Evolutionary conservation across 2,797 vertebrate species (phyloP), one percentile per base, ranked within the genome.

Genomic region (Pangasius mekongensis): DNA sequence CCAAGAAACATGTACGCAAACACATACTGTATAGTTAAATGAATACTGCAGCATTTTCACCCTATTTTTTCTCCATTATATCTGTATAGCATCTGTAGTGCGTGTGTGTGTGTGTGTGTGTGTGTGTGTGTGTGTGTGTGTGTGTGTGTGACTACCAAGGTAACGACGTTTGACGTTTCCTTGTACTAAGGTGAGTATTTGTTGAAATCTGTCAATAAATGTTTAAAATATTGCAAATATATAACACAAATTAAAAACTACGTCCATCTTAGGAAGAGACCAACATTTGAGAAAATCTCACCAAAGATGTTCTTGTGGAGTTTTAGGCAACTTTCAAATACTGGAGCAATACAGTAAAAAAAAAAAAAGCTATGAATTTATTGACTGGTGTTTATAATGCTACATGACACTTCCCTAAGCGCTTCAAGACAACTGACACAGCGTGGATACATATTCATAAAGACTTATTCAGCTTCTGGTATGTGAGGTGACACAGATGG

Each of bases 401-500:
- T 54, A 18, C 5, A 54, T 20, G 14, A 20, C 49, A 30, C 49
- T 52, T 30, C n/a, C 49, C 16, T 77, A 30, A 54, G 27, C 14
- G 20, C 49, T 56, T 33, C 27, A 52, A 30, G 74, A 77, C 74
- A 77, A n/a, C 27, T 16, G 47, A 49, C 10, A 30, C 18, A 77
- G 5, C 47, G 14, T 77, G n/a, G 22, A 76, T 52, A 52, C 73
- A 54, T 56, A 56, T 54, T 22, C 9, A 33, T 78, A 33, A 36
- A 80, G 77, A 56, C 52, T 36, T 80, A 20, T 80, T 56, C 30
- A 36, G 18, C 77, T 56, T 80, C 52, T 80, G 77, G 77, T 56
- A 33, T 56, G n/a, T 36, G 14, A 30, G 52, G 18, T 20, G n/a
- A 54, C 47, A 76, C 27, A 20, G 27, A 54, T 54, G 69, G 69